Percentiles rank a stretch among this genome's conserved stretches.
Conservation (phyloP, 2,113 vertebrate species). For the Hymenochirus boettgeri region DNA sequence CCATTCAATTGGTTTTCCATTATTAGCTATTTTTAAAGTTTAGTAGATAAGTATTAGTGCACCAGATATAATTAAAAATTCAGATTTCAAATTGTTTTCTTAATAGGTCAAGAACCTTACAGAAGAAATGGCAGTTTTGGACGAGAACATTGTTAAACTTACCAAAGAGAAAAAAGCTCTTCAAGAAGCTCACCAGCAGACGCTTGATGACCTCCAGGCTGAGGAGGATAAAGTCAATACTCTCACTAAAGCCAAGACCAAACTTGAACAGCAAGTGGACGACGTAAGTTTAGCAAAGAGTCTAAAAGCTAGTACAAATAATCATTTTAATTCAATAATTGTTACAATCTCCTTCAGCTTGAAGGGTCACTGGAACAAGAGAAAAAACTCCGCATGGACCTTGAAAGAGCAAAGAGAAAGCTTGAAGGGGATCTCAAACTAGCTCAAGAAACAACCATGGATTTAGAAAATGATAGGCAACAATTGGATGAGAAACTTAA, state of each 20-base stretch:
- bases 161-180: constrained; percentile 69
- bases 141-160: constrained; percentile 74
- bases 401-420: constrained; percentile 78
- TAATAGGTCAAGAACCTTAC: constrained; percentile 72
- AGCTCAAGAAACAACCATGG: constrained; percentile 70
- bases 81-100: background rate
- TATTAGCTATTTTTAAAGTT: no score
- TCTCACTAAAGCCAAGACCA: constrained; percentile 58
- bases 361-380: constrained; percentile 82
- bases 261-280: constrained; percentile 66
- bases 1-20: no score
- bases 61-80: no score
- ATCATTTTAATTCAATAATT: background rate
- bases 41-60: no score
- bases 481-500: constrained; percentile 68
- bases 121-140: constrained; percentile 77
- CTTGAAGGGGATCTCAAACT: constrained; percentile 74
- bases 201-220: constrained; percentile 64
- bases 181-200: constrained; percentile 68
- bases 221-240: constrained; percentile 58
- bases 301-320: background rate
- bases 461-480: constrained; percentile 70
- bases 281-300: constrained; percentile 51
- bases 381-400: constrained; percentile 76
- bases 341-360: constrained; percentile 53